Conservation (phyloP, 2,888 invertebrate genomes). For the Adineta ricciae region DNA sequence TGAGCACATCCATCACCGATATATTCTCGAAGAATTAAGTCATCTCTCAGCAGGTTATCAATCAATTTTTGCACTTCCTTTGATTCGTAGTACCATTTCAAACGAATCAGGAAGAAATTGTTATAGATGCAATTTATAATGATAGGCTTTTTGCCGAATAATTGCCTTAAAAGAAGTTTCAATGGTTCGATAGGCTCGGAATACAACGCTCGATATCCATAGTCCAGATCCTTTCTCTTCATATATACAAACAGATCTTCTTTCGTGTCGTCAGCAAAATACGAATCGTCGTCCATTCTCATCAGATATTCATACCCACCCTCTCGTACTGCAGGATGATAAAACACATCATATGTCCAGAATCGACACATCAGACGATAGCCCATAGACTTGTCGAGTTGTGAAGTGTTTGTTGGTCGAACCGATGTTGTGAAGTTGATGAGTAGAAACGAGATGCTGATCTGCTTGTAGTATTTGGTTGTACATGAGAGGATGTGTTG, state of each 20-base stretch:
- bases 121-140: background rate
- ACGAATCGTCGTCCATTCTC: background rate
- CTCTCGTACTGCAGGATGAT: background rate
- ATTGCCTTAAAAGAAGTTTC: background rate
- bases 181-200: background rate
- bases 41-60: background rate
- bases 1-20: background rate
- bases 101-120: background rate
- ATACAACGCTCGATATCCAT: background rate
- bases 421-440: background rate
- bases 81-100: background rate
- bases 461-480: background rate
- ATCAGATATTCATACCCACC: background rate
- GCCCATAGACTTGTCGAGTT: background rate
- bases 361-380: conserved; percentile 16
- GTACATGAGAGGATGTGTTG: background rate
- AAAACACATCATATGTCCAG: background rate
- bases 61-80: background rate
- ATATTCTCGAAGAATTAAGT: background rate
- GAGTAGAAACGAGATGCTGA: background rate
- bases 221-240: background rate
- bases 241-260: background rate
- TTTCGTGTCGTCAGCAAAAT: background rate
- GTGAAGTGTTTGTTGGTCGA: background rate
- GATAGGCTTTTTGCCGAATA: accelerated